Conservation (phyloP, 2,113 vertebrate genomes). For the Phylloscopus trochilus region DNA sequence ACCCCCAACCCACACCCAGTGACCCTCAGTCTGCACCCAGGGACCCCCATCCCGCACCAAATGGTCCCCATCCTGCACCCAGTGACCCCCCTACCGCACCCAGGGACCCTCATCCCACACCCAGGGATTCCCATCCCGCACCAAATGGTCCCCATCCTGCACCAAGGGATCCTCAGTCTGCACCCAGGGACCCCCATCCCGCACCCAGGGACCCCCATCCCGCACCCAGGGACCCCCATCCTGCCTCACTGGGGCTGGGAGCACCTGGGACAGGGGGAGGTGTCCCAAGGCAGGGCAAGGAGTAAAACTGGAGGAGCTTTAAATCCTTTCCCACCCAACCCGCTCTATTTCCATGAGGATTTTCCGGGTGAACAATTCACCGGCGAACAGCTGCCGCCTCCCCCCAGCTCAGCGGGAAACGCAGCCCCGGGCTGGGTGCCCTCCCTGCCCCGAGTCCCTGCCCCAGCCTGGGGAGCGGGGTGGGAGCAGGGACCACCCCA, state of each 20-base stretch:
- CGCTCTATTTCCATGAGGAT: not conserved
- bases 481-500: no score
- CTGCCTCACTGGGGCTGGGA: not conserved
- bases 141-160: no score
- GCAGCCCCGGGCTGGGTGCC: not conserved
- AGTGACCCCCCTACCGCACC: no score
- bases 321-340: not conserved
- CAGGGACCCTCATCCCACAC: no score
- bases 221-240: not conserved
- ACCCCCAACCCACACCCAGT: no score
- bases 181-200: no score
- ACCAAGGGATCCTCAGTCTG: no score
- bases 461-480: not conserved
- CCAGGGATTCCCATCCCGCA: no score
- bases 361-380: not conserved
- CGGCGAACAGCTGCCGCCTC: not conserved
- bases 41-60: no score
- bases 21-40: no score
- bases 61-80: no score
- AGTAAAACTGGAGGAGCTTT: not conserved
- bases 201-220: no score
- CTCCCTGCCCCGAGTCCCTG: rapidly evolving
- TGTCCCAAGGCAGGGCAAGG: not conserved
- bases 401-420: not conserved
- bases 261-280: not conserved